These are phyloP conservation scores for Stylophora pistillata DNA, from an alignment of 64 coral and sea anemone species.

Conservation along the genomic window DNA sequence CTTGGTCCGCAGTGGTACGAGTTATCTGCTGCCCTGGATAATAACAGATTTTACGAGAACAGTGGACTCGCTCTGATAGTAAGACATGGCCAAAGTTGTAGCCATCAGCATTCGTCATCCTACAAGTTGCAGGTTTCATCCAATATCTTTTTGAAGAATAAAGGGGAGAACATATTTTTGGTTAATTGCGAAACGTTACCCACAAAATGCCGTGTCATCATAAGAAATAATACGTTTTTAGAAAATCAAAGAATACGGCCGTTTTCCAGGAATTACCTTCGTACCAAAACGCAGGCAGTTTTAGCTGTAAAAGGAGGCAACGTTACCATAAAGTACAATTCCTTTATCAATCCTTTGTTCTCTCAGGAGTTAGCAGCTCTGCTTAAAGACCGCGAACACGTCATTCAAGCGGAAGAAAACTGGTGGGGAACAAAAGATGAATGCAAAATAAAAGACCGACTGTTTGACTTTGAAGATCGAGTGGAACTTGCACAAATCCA, in stretches of 20 bases:
- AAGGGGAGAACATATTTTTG: slow-evolving; percentile 55
- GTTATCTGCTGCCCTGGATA: slow-evolving; percentile 28
- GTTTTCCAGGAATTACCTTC: slow-evolving; percentile 40
- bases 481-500: slow-evolving; percentile 58
- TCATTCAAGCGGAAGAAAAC: slow-evolving; percentile 50
- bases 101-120: background rate
- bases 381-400: slow-evolving; percentile 23
- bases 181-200: slow-evolving; percentile 59
- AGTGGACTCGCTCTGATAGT: slow-evolving; percentile 28
- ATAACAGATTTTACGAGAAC: slow-evolving; percentile 59
- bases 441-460: slow-evolving; percentile 54
- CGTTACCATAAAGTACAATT: slow-evolving; percentile 56
- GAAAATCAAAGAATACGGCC: slow-evolving; percentile 4
- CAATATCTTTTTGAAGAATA: slow-evolving; percentile 58
- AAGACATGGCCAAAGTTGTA: background rate
- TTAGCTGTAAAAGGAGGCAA: slow-evolving; percentile 65
- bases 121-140: slow-evolving; percentile 35
- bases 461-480: slow-evolving; percentile 73
- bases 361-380: slow-evolving; percentile 52
- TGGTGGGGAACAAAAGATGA: slow-evolving; percentile 78
- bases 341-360: slow-evolving; percentile 45
- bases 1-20: slow-evolving; percentile 17
- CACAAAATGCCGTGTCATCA: background rate
- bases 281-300: slow-evolving; percentile 46
- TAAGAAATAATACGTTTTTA: slow-evolving; percentile 49